Evolutionary conservation across 1,140 invertebrate genomes (phyloP), one percentile per base, ranked within the genome.

Genomic region (Macrobrachium nipponense): DNA sequence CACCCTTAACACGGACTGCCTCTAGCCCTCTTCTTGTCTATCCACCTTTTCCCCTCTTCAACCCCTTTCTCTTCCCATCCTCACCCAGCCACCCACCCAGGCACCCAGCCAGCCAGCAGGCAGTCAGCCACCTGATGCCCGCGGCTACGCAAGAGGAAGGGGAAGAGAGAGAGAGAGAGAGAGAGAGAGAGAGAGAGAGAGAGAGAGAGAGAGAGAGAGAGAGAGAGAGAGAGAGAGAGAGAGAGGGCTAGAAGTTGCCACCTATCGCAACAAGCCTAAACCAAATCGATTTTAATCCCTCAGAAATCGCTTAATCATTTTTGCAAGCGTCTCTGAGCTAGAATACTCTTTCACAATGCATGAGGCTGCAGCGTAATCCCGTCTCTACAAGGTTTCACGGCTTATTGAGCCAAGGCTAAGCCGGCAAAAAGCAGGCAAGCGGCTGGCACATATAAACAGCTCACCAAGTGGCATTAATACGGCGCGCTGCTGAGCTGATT

Each of bases 401-500:
- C 51, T 51, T 51, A 51, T 51, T 51, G 12, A 51, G 51, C 51
- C 51, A 51, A 8, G 51, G 51, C 51, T 51, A 51, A 51, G 51
- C 51, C 51, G n/a, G 66, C 20, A 68, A 68, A 27, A 68, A 68
- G 27, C 20, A 27, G 66, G 66, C 20, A 27, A 68, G 66, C 20
- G 66, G 27, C 18, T 23, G 66, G 66, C 20, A 68, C 66, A 68
- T 20, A 27, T 20, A 68, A 68, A 68, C 20, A 27, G 66, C 20
- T 58, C 17, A 58, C 14, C 58, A 20, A 23, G 27, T 59, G 75
- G 75, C n/a, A 77, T 77, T 77, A 77, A 77, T 23, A 51, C 58
- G 11, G 51, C 51, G 20, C 20, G 58, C 44, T 58, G 59, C 20
- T 36, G 59, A 27, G 15, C 77, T 85, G 83, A 85, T 85, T 85